phyloP scores from a whole-genome alignment of 2,797 vertebrate species.

The Philypnodon macrostomus region DNA sequence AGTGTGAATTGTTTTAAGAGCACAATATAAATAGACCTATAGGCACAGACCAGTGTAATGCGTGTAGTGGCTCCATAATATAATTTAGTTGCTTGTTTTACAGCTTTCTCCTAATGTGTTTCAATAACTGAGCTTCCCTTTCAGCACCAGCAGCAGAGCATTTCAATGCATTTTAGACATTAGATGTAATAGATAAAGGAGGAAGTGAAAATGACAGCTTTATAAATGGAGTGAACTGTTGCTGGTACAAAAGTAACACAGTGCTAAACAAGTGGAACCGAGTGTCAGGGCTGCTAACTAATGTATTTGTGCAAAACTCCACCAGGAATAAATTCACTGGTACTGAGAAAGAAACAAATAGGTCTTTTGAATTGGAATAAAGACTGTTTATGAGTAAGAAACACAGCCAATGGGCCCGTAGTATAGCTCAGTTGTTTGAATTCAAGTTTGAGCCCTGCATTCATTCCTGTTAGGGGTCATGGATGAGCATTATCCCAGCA shows the following conservation, averaged over 20 bases:
- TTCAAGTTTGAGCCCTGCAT: too few species aligned
- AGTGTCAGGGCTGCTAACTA: slow-evolving; percentile 2
- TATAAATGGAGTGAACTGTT: slow-evolving; percentile 9
- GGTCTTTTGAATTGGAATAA: too few species aligned
- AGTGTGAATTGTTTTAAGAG: slow-evolving; percentile 2
- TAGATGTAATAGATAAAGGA: slow-evolving; percentile 1
- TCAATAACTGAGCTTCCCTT: slow-evolving; percentile 9
- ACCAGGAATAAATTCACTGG: not conserved
- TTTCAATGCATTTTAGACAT: slow-evolving; percentile 10
- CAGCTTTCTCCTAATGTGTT: slow-evolving; percentile 4
- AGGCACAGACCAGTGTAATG: not conserved
- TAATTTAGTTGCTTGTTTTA: slow-evolving; percentile 3
- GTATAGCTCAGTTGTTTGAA: too few species aligned
- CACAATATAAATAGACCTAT: not conserved
- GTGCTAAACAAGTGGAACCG: slow-evolving; percentile 1
- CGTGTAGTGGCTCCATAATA: not conserved
- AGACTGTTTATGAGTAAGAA: too few species aligned
- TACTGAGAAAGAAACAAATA: too few species aligned
- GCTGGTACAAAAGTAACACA: not conserved
- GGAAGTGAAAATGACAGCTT: slow-evolving; percentile 2
- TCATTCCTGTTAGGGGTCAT: too few species aligned
- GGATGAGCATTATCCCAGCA: too few species aligned
- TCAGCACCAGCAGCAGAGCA: not conserved
- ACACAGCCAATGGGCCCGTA: too few species aligned
- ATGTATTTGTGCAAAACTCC: not conserved